A percentile compares a stretch with the other conserved stretches of the same genome.
phyloP scores from a whole-genome alignment of 2,888 invertebrate species.

The Sesamia inferens region DNA sequence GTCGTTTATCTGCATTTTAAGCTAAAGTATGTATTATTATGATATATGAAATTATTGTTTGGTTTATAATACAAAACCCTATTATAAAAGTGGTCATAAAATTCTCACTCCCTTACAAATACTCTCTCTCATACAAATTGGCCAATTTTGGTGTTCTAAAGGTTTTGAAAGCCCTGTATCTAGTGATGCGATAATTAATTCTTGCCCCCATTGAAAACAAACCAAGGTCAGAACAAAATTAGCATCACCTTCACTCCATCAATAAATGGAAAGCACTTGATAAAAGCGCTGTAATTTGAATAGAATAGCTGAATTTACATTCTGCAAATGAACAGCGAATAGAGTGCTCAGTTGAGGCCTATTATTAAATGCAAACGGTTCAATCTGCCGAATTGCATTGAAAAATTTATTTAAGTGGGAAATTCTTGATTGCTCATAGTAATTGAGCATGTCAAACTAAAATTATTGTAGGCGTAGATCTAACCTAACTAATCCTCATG shows the following conservation, averaged over 20 bases:
- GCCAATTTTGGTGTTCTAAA: neutral
- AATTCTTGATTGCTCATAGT: neutral
- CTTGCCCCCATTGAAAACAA: neutral
- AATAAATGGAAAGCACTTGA: slow-evolving; percentile 10
- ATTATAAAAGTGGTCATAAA: neutral
- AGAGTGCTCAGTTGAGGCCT: slow-evolving; percentile 15
- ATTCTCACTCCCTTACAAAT: neutral
- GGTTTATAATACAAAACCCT: too few relatives aligned
- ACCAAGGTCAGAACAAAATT: neutral
- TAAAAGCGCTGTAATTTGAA: slow-evolving; percentile 11
- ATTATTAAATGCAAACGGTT: slow-evolving; percentile 26
- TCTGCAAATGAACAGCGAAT: slow-evolving; percentile 26
- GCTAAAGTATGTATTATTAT: too few relatives aligned
- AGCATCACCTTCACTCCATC: neutral
- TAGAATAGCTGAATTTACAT: slow-evolving; percentile 35
- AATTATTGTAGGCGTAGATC: neutral
- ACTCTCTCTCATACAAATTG: too few relatives aligned
- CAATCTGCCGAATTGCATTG: slow-evolving; percentile 16
- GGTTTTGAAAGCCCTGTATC: too few relatives aligned
- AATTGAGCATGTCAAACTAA: neutral
- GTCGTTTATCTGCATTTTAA: too few relatives aligned
- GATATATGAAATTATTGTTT: too few relatives aligned
- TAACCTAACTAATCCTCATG: neutral
- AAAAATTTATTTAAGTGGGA: neutral
- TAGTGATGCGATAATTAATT: neutral